Conservation (phyloP, 2,888 invertebrate genomes). For the Mantis religiosa region DNA sequence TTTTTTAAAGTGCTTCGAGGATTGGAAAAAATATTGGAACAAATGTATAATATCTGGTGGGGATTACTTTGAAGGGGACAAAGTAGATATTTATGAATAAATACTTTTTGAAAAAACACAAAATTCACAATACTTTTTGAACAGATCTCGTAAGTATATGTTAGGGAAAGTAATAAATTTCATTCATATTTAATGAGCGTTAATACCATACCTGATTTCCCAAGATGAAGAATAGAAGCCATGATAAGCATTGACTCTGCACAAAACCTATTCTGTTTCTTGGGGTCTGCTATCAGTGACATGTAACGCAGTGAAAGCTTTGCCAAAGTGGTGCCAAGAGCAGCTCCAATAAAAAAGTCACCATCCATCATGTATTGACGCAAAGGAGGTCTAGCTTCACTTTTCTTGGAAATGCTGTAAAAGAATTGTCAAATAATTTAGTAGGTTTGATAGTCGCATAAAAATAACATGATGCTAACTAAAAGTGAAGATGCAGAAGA, state of each 20-base stretch:
- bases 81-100: no score
- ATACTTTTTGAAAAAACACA: no score
- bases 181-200: no score
- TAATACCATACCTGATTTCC: slow-evolving; percentile 62
- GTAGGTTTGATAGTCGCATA: not conserved
- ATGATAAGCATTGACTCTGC: slow-evolving; percentile 86
- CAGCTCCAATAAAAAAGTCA: slow-evolving; percentile 93
- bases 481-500: no score
- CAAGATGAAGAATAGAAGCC: slow-evolving; percentile 80
- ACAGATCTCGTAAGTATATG: no score
- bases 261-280: slow-evolving; percentile 56
- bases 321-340: slow-evolving; percentile 83
- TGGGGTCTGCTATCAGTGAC: slow-evolving; percentile 45
- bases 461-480: no score
- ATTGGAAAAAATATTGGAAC: no score
- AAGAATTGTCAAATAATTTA: not conserved
- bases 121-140: no score
- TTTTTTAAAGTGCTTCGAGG: no score
- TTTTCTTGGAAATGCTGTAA: slow-evolving; percentile 49
- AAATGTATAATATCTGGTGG: no score
- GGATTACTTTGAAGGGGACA: no score
- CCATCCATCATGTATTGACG: slow-evolving; percentile 88
- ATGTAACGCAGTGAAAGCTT: slow-evolving; percentile 80
- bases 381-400: slow-evolving; percentile 70
- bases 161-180: no score